These are phyloP conservation scores for Thecophora atra DNA, from an alignment of 2,888 invertebrate genomes.

Conservation along the genomic window DNA sequence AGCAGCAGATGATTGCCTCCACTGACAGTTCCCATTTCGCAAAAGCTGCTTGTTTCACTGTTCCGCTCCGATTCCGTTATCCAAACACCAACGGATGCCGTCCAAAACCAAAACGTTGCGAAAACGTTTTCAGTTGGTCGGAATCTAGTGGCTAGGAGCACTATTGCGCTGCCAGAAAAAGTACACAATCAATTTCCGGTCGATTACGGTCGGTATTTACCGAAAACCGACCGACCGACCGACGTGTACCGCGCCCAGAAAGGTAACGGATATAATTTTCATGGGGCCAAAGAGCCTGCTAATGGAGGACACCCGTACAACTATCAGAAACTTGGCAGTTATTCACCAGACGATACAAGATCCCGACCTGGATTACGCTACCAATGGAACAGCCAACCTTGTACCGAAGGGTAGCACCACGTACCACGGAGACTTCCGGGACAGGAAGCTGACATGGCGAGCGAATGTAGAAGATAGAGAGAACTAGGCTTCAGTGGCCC, in stretches of 20 bases:
- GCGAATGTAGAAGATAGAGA: too few species aligned
- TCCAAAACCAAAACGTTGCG: neutral
- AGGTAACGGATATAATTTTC: neutral
- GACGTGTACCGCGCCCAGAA: neutral
- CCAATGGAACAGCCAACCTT: too few species aligned
- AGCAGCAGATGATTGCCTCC: neutral
- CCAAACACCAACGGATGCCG: neutral
- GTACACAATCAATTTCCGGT: neutral
- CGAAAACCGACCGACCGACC: neutral
- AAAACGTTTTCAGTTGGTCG: neutral
- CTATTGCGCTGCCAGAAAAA: neutral
- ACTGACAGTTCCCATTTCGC: neutral
- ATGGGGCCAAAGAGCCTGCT: too few species aligned
- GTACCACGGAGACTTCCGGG: too few species aligned
- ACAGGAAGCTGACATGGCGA: too few species aligned
- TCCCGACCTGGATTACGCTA: too few species aligned
- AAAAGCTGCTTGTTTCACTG: slow-evolving; percentile 9
- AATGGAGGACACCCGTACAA: too few species aligned
- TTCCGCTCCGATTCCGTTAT: slow-evolving; percentile 17
- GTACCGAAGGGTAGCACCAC: too few species aligned
- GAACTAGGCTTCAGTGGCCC: too few species aligned
- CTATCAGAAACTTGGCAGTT: too few species aligned
- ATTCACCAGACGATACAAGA: too few species aligned
- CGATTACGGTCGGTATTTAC: neutral
- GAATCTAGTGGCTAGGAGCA: neutral